Evolutionary conservation across 2,113 vertebrate genomes (phyloP), one percentile per base, ranked within the genome.

Genomic region (Nothoprocta perdicaria): DNA sequence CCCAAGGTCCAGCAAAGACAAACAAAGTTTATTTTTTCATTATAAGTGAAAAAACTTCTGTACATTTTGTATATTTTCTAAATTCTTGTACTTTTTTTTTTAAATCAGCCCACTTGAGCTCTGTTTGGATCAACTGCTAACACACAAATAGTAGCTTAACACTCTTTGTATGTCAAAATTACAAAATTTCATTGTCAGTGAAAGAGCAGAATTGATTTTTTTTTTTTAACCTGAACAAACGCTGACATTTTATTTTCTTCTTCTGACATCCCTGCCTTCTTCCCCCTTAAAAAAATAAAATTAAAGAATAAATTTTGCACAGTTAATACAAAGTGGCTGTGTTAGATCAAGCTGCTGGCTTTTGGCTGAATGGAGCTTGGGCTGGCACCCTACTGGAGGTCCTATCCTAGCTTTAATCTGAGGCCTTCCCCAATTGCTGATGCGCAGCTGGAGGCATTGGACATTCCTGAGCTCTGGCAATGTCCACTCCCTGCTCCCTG

Each of bases 241-340:
- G 43, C 50, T 2, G 0, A 0, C 33, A 27, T 22, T 26, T 38
- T 17, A 41, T 66, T 15, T 24, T 57, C 3, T 67, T 61, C 14
- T 77, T 88, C 2, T 65, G 8, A 9, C 7, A 17, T 22, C 1
- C 10, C 2, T 33, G 17, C 11, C n/a, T 67, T 23, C 14, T 11
- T 23, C 3, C 3, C 4, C 5, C 9, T 0, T 6, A 6, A 6
- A 12, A 14, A 31, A 40, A 38, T 46, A 58, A 40, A 4, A 38
- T 38, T 38, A 38, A 43, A 43, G 5, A 21, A 35, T 31, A 41
- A 45, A 23, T 29, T 4, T 68, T 29, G 40, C 10, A 33, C 8
- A 35, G 18, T 60, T n/a, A 26, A 24, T 33, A 31, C 7, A 55
- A 55, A 55, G 1, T 4, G 43, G 14, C 12, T 77, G 26, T 61